Conservation (phyloP, 2,888 invertebrate genomes). For the Drosophila nr. medialis region DNA sequence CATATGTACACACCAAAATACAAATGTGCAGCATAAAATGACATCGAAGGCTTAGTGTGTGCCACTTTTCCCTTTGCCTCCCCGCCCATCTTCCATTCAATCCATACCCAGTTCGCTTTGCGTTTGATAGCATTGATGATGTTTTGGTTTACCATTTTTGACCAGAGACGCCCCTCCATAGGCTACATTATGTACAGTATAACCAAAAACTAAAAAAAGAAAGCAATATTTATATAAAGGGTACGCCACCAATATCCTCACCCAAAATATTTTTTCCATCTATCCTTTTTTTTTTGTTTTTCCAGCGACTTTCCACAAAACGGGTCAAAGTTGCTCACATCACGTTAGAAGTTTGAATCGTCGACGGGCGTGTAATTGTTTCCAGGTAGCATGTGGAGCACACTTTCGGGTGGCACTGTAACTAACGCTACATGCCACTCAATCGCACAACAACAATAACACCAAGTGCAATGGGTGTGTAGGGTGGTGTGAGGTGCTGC, state of each 20-base stretch:
- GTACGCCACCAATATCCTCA: background rate
- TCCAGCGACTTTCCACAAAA: conserved; percentile 55
- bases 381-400: conserved; percentile 34
- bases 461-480: conserved; percentile 6
- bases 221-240: conserved; percentile 24
- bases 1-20: conserved; percentile 1
- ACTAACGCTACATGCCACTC: conserved; percentile 75
- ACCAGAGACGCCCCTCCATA: conserved; percentile 24
- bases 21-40: conserved; percentile 46
- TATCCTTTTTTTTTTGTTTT: conserved; percentile 16
- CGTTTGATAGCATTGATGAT: conserved; percentile 70
- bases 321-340: conserved; percentile 72
- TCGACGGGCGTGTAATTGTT: conserved; percentile 56
- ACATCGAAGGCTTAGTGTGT: conserved; percentile 28
- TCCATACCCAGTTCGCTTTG: conserved; percentile 6
- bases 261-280: conserved; percentile 28
- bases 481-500: background rate
- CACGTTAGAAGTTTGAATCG: conserved; percentile 30
- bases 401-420: conserved; percentile 62
- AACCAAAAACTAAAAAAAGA: conserved; percentile 8
- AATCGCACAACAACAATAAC: conserved; percentile 61
- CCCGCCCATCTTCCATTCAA: background rate
- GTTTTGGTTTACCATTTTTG: conserved; percentile 66
- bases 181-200: conserved; percentile 24
- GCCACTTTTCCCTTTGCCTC: background rate